Evolutionary conservation across 2,888 invertebrate species (phyloP), one percentile per base, ranked within the genome.

Genomic region (Calliopum simillimum): DNA sequence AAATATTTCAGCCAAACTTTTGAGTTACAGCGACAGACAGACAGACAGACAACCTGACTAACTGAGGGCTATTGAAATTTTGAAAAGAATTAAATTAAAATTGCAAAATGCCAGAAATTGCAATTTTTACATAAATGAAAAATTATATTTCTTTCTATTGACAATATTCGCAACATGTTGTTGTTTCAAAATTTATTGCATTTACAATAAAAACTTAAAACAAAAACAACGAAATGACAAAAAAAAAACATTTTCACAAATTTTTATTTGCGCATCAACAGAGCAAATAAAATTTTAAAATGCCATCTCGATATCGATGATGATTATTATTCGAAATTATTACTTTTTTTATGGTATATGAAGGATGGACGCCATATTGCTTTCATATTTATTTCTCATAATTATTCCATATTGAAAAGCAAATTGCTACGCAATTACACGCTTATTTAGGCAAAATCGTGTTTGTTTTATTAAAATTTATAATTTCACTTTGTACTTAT

Each of bases 201-300:
- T 70, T 69, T 64, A 68, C 70, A 51, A 4, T 53, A 19, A 21
- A 3, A 21, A 21, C 19, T 6, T 19, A 14, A 19, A 5, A 19
- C 49, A 4, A 19, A 49, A n/a, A 19, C 14, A n/a, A 14, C 49
- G 14, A 49, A 49, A 49, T 5, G 49, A 16, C 4, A 19, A 53
- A 53, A 53, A 4, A 21, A 19, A 13, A 53, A 21, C 21, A 23
- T 23, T 19, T 21, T 53, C 53, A 23, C 21, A 25, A 58, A 76
- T 77, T 73, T 74, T 73, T 76, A 75, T 73, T 53, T 53, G 19
- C 41, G 61, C 61, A 61, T 61, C 46, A 61, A 68, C 19, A 43
- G 63, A n/a, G 23, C 59, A 74, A 76, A 75, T 75, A 76, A 68
- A 63, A 80, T 73, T 76, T 76, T 77, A 76, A 71, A 72, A 71